A percentile compares a stretch with the other conserved stretches of the same genome.
Evolutionary conservation across 2,113 vertebrate species (phyloP).

Genomic region (Sturnira hondurensis): DNA sequence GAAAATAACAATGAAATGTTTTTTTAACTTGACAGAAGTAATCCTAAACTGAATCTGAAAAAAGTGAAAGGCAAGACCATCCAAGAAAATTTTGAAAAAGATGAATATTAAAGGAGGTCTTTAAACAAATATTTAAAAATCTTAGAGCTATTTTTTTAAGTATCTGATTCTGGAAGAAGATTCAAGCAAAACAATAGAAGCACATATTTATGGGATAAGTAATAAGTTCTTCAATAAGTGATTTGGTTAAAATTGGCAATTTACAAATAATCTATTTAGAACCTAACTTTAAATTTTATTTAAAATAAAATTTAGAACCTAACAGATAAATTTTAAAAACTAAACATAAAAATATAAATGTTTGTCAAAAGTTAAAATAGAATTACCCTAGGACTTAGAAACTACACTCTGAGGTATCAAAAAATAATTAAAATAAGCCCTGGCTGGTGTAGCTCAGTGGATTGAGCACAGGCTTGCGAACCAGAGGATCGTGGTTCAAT

Average conservation of each 20-base stretch:
- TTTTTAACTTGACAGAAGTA: not conserved
- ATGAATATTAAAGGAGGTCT: not conserved
- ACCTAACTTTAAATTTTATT: not conserved
- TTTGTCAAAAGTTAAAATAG: not conserved
- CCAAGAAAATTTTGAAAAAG: not conserved
- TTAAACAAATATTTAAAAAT: constrained; percentile 4
- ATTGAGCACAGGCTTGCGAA: too few species aligned
- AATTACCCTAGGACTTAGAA: not conserved
- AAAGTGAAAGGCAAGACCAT: not conserved
- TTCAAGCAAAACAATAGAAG: not conserved
- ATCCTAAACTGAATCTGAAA: constrained; percentile 28
- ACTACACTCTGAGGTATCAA: not conserved
- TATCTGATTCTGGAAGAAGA: not conserved
- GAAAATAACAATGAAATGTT: not conserved
- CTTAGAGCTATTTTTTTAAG: not conserved
- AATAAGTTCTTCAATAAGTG: not conserved
- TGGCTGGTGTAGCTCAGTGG: too few species aligned
- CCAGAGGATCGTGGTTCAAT: too few species aligned
- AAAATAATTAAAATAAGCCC: not conserved
- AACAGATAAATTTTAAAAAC: not conserved
- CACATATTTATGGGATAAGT: not conserved
- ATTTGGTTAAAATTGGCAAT: not conserved
- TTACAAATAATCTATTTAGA: not conserved
- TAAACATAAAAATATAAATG: not conserved
- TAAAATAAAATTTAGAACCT: too few species aligned